Percentiles rank a stretch among this genome's conserved stretches.
phyloP scores from a whole-genome alignment of 2,797 vertebrate species.

The Apogon hyalosoma region DNA sequence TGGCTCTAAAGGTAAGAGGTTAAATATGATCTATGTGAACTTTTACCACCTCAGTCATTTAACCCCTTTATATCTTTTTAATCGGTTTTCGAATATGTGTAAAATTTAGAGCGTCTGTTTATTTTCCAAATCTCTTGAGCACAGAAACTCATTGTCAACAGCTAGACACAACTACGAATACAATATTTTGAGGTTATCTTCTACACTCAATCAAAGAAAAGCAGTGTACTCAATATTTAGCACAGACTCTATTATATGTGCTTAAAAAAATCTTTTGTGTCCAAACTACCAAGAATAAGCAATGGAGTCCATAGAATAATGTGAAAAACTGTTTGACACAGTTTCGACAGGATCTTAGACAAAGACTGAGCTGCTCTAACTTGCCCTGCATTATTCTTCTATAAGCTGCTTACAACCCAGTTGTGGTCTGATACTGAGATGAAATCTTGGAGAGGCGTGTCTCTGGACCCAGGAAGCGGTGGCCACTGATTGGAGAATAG shows the following conservation, averaged over 20 bases:
- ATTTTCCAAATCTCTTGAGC: slow-evolving; percentile 67
- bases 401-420: slow-evolving; percentile 77
- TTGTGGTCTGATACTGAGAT: slow-evolving; percentile 74
- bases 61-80: slow-evolving; percentile 72
- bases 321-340: slow-evolving; percentile 18
- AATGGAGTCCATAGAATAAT: slow-evolving; percentile 27
- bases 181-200: slow-evolving; percentile 43
- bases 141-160: slow-evolving; percentile 69
- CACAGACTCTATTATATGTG: slow-evolving; percentile 2
- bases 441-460: slow-evolving; percentile 80
- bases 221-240: background rate
- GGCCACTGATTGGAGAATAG: slow-evolving; percentile 81
- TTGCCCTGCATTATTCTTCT: slow-evolving; percentile 65
- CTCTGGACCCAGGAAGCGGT: slow-evolving; percentile 78
- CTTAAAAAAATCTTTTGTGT: background rate
- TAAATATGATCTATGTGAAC: slow-evolving; percentile 72
- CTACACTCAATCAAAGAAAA: background rate
- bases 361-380: slow-evolving; percentile 64
- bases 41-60: slow-evolving; percentile 60
- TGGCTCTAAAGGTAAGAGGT: slow-evolving; percentile 64
- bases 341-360: slow-evolving; percentile 52
- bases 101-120: slow-evolving; percentile 71
- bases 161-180: slow-evolving; percentile 59
- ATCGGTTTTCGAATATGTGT: slow-evolving; percentile 74
- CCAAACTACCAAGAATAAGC: slow-evolving; percentile 6